Conservation (phyloP, 2,797 vertebrate genomes). For the Varecia variegata region DNA sequence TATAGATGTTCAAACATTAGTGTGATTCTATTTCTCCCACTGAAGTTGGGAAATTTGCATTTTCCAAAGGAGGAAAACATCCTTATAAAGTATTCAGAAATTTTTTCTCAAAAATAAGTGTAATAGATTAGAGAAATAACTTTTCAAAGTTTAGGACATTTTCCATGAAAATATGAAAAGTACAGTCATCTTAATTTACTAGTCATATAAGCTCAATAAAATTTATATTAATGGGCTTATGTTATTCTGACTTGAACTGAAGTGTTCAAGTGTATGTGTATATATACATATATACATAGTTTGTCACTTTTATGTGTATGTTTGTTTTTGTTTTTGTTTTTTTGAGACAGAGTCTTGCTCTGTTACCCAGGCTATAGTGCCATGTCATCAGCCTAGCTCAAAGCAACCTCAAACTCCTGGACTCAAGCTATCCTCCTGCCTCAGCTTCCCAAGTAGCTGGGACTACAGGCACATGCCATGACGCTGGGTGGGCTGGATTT, state of each 20-base stretch:
- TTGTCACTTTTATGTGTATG: not conserved
- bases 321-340: not conserved
- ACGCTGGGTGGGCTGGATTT: too few species aligned
- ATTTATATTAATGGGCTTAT: not conserved
- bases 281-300: not conserved
- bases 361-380: too few species aligned
- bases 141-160: not conserved
- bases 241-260: not conserved
- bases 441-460: too few species aligned
- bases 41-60: not conserved
- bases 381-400: too few species aligned
- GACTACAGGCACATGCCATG: too few species aligned
- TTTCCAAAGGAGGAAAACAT: not conserved
- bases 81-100: not conserved
- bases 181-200: not conserved
- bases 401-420: too few species aligned
- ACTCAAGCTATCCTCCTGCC: too few species aligned
- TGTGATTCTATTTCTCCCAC: not conserved
- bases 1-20: not conserved
- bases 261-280: too few species aligned
- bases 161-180: not conserved
- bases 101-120: not conserved
- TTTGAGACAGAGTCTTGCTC: too few species aligned
- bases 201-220: not conserved
- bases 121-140: not conserved